Percentiles rank a stretch among this genome's conserved stretches.
phyloP scores from a whole-genome alignment of 2,888 invertebrate genomes.

The Myathropa florea region DNA sequence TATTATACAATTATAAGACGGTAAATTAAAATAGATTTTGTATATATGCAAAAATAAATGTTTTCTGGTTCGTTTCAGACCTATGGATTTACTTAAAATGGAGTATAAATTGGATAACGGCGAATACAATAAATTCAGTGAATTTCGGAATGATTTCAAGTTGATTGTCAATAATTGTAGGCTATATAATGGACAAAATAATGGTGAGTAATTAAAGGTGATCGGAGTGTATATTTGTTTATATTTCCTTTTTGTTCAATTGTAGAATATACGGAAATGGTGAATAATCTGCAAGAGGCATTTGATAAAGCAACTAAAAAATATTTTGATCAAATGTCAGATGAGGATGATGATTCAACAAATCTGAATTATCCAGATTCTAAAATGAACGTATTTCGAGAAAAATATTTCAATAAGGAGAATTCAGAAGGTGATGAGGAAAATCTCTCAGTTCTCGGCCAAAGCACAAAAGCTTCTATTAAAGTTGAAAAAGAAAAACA shows the following conservation, averaged over 20 bases:
- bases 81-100: constrained; percentile 94
- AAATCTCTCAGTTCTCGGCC: constrained; percentile 37
- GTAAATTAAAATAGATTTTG: constrained; percentile 71
- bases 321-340: constrained; percentile 90
- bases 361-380: constrained; percentile 85
- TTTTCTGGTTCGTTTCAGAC: constrained; percentile 80
- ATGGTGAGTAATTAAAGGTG: constrained; percentile 84
- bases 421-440: constrained; percentile 73
- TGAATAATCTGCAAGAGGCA: constrained; percentile 89
- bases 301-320: constrained; percentile 91
- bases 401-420: constrained; percentile 80
- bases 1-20: constrained; percentile 87
- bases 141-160: constrained; percentile 93
- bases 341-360: constrained; percentile 91
- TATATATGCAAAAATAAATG: neutral
- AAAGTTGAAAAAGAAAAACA: constrained; percentile 32
- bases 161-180: constrained; percentile 96
- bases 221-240: neutral
- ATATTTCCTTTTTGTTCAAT: constrained; percentile 35
- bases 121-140: constrained; percentile 88
- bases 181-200: constrained; percentile 95
- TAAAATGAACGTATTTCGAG: constrained; percentile 81
- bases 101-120: constrained; percentile 92
- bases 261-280: constrained; percentile 94
- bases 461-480: neutral